A percentile compares a stretch with the other conserved stretches of the same genome.
Conservation (phyloP, 2,113 vertebrate species). For the Desmodus rotundus region DNA sequence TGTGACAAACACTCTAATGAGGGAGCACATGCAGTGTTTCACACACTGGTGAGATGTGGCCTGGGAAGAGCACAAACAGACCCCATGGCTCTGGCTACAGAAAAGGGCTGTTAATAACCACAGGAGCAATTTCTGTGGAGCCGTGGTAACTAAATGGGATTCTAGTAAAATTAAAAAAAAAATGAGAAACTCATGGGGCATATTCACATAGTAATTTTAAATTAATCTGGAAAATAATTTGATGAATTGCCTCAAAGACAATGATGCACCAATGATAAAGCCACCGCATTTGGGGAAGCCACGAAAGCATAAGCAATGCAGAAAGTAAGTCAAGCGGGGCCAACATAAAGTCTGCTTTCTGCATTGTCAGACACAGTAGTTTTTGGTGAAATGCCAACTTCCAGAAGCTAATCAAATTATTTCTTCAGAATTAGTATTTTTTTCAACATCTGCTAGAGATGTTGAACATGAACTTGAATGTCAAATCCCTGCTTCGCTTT, state of each 20-base stretch:
- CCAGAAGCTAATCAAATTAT: slow-evolving; percentile 29
- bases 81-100: rapidly evolving
- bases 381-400: slow-evolving; percentile 39
- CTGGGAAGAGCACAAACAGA: background rate
- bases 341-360: background rate
- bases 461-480: slow-evolving; percentile 79
- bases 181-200: background rate
- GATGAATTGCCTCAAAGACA: background rate
- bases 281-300: background rate
- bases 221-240: background rate
- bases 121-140: background rate
- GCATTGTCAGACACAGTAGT: background rate
- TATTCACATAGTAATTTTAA: background rate
- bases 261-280: background rate
- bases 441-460: slow-evolving; percentile 17
- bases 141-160: background rate
- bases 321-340: background rate
- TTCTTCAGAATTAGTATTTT: background rate
- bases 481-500: slow-evolving; percentile 83
- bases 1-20: background rate
- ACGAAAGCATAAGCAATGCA: background rate
- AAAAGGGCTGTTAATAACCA: background rate
- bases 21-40: background rate
- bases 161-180: background rate
- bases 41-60: background rate